Percentiles rank a stretch among this genome's conserved stretches.
phyloP scores from a whole-genome alignment of 2,113 vertebrate genomes.

The Smithornis capensis region DNA sequence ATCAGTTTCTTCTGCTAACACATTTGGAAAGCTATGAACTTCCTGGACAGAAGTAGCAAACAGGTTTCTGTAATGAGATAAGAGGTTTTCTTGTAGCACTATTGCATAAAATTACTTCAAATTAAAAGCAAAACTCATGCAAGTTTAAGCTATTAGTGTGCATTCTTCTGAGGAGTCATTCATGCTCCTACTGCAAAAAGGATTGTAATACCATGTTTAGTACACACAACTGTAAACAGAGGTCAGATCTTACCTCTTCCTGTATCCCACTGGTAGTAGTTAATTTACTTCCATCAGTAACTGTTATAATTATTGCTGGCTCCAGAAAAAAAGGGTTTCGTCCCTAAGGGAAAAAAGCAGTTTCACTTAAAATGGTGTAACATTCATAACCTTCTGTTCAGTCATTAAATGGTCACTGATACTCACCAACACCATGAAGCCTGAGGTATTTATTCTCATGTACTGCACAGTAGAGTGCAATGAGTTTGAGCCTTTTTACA shows the following conservation, averaged over 20 bases:
- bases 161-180: neutral
- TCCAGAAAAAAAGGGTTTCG: slow-evolving; percentile 94
- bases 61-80: neutral
- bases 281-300: slow-evolving; percentile 92
- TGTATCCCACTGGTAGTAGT: slow-evolving; percentile 87
- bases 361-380: neutral
- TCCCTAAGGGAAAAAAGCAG: slow-evolving; percentile 72
- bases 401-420: neutral
- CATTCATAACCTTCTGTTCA: neutral
- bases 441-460: neutral
- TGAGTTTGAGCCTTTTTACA: neutral
- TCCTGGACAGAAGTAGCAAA: neutral
- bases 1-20: neutral
- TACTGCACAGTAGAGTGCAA: neutral
- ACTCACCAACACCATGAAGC: neutral
- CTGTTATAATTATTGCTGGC: slow-evolving; percentile 90
- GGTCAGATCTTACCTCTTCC: slow-evolving; percentile 84
- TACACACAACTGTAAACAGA: neutral
- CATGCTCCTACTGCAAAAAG: neutral
- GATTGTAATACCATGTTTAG: neutral
- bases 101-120: neutral
- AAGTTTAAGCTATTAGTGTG: neutral
- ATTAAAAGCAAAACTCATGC: neutral
- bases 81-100: neutral
- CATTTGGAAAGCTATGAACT: neutral